A percentile compares a stretch with the other conserved stretches of the same genome.
phyloP scores from a whole-genome alignment of 23 tunicate genomes.

The Phallusia fumigata region DNA sequence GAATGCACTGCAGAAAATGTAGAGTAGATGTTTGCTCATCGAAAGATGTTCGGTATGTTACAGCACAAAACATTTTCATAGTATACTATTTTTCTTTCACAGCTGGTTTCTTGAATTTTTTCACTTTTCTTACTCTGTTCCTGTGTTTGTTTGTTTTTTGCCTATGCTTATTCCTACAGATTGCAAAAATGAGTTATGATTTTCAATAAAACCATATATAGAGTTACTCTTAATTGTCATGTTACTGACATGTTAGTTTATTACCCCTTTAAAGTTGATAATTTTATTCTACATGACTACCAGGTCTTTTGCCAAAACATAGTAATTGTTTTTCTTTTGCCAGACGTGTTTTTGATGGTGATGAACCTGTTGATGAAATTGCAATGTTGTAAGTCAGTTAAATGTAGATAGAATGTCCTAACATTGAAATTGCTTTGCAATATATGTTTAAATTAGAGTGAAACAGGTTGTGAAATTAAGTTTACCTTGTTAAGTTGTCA shows the following conservation, averaged over 20 bases:
- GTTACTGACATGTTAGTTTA: too few species aligned
- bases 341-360: background rate
- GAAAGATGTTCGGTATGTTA: conserved; percentile 18
- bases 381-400: background rate
- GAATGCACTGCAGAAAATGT: conserved; percentile 22
- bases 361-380: background rate
- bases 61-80: background rate
- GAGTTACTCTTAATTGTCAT: too few species aligned
- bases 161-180: too few species aligned
- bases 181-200: too few species aligned
- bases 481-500: background rate
- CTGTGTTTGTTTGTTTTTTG: too few species aligned
- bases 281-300: too few species aligned
- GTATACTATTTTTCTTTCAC: background rate
- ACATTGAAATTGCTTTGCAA: background rate
- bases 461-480: background rate
- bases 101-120: too few species aligned
- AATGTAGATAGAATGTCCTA: background rate
- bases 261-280: too few species aligned
- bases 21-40: conserved; percentile 24
- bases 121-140: too few species aligned
- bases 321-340: background rate
- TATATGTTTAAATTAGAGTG: background rate
- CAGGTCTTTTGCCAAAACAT: too few species aligned
- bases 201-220: too few species aligned